Evolutionary conservation across 2,888 invertebrate genomes (phyloP).

Genomic region (Chymomyza amoena): DNA sequence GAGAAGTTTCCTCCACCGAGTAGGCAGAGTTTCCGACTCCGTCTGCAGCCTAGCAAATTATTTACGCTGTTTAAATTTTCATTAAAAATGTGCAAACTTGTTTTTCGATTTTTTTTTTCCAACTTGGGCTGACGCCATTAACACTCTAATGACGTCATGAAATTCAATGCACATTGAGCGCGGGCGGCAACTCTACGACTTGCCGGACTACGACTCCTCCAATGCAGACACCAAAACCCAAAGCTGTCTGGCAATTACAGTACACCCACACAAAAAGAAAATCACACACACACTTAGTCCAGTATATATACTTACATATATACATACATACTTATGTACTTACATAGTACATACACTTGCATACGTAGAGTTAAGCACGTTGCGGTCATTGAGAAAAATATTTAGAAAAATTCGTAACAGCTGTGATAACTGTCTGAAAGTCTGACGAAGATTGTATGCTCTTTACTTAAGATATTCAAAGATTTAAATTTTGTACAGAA

Average conservation of each 20-base stretch:
- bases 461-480: too few species aligned
- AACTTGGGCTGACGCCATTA: not conserved
- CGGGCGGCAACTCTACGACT: not conserved
- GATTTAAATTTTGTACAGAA: too few species aligned
- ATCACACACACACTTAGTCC: constrained; percentile 18
- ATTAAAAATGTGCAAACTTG: not conserved
- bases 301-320: too few species aligned
- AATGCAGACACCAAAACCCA: not conserved
- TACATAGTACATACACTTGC: not conserved
- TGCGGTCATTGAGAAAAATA: not conserved
- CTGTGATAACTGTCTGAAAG: too few species aligned
- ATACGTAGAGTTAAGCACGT: not conserved
- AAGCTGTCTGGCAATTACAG: not conserved
- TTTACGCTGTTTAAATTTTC: not conserved
- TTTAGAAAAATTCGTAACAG: not conserved
- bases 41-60: not conserved
- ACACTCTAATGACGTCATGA: not conserved
- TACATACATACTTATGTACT: too few species aligned
- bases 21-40: not conserved
- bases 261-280: constrained; percentile 5
- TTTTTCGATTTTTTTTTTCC: not conserved
- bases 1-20: too few species aligned
- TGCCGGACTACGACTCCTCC: not conserved
- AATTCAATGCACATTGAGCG: not conserved
- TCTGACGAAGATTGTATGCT: not conserved